Evolutionary conservation across 2,113 vertebrate species (phyloP).

Genomic region (Aspidoscelis tigris): DNA sequence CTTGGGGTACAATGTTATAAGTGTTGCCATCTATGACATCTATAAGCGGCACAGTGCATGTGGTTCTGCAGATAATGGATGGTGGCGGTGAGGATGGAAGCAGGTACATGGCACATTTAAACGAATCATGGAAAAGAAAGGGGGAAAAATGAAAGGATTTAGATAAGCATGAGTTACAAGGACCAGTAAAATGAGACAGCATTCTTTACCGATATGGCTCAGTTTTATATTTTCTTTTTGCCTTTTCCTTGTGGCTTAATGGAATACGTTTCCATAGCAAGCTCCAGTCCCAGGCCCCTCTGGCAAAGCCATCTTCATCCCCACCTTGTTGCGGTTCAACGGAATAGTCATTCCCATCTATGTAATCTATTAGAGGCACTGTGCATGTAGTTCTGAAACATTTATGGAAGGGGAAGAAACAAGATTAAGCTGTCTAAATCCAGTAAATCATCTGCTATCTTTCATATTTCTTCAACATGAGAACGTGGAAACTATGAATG

Average conservation of each 20-base stretch:
- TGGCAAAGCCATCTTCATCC: conserved; percentile 96
- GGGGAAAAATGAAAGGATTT: conserved; percentile 71
- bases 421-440: conserved; percentile 64
- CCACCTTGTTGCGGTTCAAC: conserved; percentile 98
- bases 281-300: conserved; percentile 99
- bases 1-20: conserved; percentile 89
- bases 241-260: conserved; percentile 93
- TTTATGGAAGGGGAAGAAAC: conserved; percentile 81
- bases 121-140: conserved; percentile 66
- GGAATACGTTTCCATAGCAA: conserved; percentile 98
- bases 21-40: conserved; percentile 95
- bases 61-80: conserved; percentile 84
- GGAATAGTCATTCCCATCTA: conserved; percentile 98
- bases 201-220: conserved; percentile 95
- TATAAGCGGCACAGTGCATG: conserved; percentile 96
- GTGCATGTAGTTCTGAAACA: conserved; percentile 96
- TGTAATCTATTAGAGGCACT: conserved; percentile 99
- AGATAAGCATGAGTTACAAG: conserved; percentile 59
- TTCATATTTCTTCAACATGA: not conserved
- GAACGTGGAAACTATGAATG: not conserved
- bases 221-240: conserved; percentile 91
- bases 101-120: conserved; percentile 57
- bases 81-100: conserved; percentile 65
- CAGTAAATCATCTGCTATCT: conserved; percentile 37
- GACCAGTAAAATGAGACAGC: conserved; percentile 62